Percentiles rank a stretch among this genome's conserved stretches.
phyloP scores from a whole-genome alignment of 2,888 invertebrate genomes.

The Hydriomena furcata region DNA sequence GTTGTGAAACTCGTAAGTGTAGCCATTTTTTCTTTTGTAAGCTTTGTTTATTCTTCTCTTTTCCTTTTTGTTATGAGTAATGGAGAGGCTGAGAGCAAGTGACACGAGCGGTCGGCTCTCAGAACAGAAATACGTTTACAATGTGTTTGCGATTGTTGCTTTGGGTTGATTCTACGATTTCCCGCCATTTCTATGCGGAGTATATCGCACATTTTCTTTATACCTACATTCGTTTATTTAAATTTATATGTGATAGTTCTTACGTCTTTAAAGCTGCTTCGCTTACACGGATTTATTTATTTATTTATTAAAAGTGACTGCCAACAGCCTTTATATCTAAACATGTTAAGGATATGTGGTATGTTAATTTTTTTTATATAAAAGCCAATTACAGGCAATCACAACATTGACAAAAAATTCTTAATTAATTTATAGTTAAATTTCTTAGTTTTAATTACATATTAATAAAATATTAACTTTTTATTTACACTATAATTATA shows the following conservation, averaged over 20 bases:
- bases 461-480: too few species aligned
- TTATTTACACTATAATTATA: too few species aligned
- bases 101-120: constrained; percentile 54
- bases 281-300: constrained; percentile 21
- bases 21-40: constrained; percentile 71
- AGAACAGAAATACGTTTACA: constrained; percentile 61
- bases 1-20: constrained; percentile 76
- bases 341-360: too few species aligned
- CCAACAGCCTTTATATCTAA: too few species aligned
- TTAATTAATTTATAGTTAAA: too few species aligned
- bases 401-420: too few species aligned
- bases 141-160: constrained; percentile 57
- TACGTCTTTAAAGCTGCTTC: constrained; percentile 24
- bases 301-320: too few species aligned
- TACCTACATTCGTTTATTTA: constrained; percentile 35
- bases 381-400: too few species aligned
- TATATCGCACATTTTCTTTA: constrained; percentile 52
- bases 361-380: too few species aligned
- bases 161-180: constrained; percentile 57
- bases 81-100: constrained; percentile 56
- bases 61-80: constrained; percentile 71
- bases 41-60: constrained; percentile 71
- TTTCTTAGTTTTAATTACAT: too few species aligned
- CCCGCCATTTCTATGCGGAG: constrained; percentile 70
- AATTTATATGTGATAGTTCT: constrained; percentile 35